These are phyloP conservation scores for Acrossocheilus wenchowensis DNA, from an alignment of 2,797 vertebrate species.

Conservation along the genomic window DNA sequence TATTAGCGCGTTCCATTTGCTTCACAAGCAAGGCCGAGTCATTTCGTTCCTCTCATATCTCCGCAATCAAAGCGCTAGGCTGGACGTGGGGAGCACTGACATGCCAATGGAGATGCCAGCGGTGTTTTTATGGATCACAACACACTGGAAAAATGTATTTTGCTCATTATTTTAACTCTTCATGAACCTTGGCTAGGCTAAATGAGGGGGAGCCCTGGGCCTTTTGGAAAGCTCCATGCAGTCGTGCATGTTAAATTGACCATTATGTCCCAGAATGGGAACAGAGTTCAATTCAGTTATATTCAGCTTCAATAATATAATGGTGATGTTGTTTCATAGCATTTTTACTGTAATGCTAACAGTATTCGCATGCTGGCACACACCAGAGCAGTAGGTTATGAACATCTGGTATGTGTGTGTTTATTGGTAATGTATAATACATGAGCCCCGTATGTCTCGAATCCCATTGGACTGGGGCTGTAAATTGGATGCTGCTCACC, in stretches of 20 bases:
- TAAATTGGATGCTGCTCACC: constrained; percentile 89
- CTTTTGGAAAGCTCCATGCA: background rate
- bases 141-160: constrained; percentile 83
- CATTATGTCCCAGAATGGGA: background rate
- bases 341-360: constrained; percentile 18
- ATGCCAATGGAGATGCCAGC: constrained; percentile 78
- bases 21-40: constrained; percentile 98
- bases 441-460: constrained; percentile 87
- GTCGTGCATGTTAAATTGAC: background rate
- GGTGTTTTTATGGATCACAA: constrained; percentile 90
- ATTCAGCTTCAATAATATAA: background rate
- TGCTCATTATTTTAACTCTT: constrained; percentile 87
- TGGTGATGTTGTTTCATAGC: background rate
- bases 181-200: constrained; percentile 62
- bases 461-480: constrained; percentile 87
- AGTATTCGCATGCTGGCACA: constrained; percentile 51
- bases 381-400: constrained; percentile 60
- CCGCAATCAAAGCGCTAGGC: constrained; percentile 97
- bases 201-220: constrained; percentile 35
- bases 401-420: constrained; percentile 77
- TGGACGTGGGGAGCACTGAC: constrained; percentile 63
- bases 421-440: constrained; percentile 98
- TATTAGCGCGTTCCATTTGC: constrained; percentile 99
- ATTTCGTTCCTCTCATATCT: constrained; percentile 93
- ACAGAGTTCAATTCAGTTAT: background rate